phyloP scores from a whole-genome alignment of 2,113 vertebrate genomes.

The Rallus limicola region DNA sequence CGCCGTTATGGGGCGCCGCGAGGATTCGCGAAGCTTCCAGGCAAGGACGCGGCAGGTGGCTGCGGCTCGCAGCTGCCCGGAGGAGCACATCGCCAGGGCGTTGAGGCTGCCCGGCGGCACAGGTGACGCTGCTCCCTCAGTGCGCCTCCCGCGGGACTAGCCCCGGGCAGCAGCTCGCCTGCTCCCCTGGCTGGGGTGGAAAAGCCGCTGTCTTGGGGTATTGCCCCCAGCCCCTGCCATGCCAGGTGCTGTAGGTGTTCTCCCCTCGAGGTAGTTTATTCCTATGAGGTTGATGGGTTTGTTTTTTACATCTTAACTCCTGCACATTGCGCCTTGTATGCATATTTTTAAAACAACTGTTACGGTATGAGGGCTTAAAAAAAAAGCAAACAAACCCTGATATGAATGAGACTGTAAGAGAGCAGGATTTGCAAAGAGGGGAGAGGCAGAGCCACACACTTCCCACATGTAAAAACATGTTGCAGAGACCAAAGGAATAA shows the following conservation, averaged over 20 bases:
- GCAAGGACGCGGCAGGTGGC: rapidly evolving
- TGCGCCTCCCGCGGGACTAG: rapidly evolving
- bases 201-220: no score
- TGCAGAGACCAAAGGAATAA: neutral
- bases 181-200: neutral
- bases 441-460: neutral
- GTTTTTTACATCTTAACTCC: neutral
- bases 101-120: neutral
- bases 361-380: neutral
- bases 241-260: no score
- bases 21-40: neutral
- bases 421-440: rapidly evolving
- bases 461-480: rapidly evolving
- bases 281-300: rapidly evolving
- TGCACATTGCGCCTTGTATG: neutral
- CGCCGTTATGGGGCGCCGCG: no score
- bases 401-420: rapidly evolving
- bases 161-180: no score
- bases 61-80: neutral
- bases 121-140: rapidly evolving
- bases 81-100: no score
- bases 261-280: neutral
- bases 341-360: neutral
- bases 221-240: no score
- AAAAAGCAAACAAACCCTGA: no score